Percentiles rank a stretch among this genome's conserved stretches.
These are phyloP conservation scores for Diorhabda sublineata DNA, from an alignment of 1,140 invertebrate genomes.

Conservation along the genomic window DNA sequence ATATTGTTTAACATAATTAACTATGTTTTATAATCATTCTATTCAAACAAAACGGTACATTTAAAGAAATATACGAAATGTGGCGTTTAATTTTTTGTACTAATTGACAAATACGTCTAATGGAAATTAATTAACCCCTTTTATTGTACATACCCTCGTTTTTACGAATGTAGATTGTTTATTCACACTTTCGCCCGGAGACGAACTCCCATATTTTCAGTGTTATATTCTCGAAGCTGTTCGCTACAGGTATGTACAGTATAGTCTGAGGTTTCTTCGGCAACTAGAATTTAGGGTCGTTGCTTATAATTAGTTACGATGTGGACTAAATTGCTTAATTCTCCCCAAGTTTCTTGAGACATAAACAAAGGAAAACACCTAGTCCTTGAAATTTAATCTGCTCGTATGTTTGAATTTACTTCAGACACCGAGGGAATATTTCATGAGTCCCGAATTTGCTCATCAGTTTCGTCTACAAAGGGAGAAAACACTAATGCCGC, in stretches of 20 bases:
- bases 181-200: not conserved
- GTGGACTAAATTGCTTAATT: slow-evolving; percentile 27
- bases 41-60: too few relatives aligned
- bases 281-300: slow-evolving; percentile 20
- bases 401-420: slow-evolving; percentile 23
- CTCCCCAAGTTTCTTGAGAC: slow-evolving; percentile 17
- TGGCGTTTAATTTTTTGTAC: too few relatives aligned
- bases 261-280: not conserved
- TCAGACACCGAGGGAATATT: slow-evolving; percentile 6
- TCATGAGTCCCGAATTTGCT: slow-evolving; percentile 10
- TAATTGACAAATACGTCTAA: too few relatives aligned
- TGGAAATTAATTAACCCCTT: too few relatives aligned
- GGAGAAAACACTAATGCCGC: not conserved
- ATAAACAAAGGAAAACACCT: slow-evolving; percentile 27
- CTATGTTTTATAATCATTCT: too few relatives aligned
- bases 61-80: too few relatives aligned
- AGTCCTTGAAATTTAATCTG: slow-evolving; percentile 24
- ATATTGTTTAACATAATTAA: too few relatives aligned
- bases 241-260: not conserved
- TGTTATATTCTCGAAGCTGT: not conserved
- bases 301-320: slow-evolving; percentile 26
- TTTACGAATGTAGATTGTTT: not conserved
- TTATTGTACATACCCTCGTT: too few relatives aligned
- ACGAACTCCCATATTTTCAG: not conserved
- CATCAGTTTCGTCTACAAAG: slow-evolving; percentile 6